These are phyloP conservation scores for Planiliza haematocheilus DNA, from an alignment of 2,113 vertebrate genomes.

Conservation along the genomic window DNA sequence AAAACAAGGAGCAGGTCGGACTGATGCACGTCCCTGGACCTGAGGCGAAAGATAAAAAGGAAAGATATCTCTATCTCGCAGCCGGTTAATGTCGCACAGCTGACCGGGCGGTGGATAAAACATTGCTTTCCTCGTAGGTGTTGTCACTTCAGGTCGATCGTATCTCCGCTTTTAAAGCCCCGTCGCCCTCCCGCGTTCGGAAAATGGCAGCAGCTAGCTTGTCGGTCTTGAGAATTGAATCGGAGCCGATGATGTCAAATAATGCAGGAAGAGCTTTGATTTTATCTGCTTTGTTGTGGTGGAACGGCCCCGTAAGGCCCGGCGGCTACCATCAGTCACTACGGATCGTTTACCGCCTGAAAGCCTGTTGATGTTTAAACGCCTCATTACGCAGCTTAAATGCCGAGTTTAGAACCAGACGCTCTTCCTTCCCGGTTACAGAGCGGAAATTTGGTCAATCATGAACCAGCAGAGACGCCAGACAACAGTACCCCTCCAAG, in stretches of 20 bases:
- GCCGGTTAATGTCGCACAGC: constrained; percentile 21
- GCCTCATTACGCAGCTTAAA: neutral
- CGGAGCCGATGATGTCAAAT: constrained; percentile 9
- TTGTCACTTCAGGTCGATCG: constrained; percentile 8
- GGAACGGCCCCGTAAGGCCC: constrained; percentile 8
- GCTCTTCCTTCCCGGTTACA: neutral
- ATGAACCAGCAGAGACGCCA: constrained; percentile 58
- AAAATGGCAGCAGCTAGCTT: neutral
- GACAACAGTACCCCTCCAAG: constrained; percentile 54
- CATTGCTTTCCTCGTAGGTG: neutral
- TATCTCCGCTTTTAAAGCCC: constrained; percentile 26
- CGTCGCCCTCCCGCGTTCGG: neutral
- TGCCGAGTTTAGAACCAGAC: neutral
- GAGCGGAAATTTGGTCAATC: constrained; percentile 23
- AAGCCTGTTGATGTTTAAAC: neutral
- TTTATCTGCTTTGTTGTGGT: constrained; percentile 19
- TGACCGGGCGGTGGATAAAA: neutral
- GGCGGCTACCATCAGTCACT: neutral
- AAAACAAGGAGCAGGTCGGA: constrained; percentile 15
- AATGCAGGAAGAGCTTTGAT: neutral
- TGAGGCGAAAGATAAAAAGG: neutral
- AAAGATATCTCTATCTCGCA: neutral
- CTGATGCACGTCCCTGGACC: neutral
- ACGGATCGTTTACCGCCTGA: neutral
- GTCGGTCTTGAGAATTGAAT: constrained; percentile 22